Evolutionary conservation across 2,888 invertebrate genomes (phyloP).

Genomic region (Seladonia tumulorum): DNA sequence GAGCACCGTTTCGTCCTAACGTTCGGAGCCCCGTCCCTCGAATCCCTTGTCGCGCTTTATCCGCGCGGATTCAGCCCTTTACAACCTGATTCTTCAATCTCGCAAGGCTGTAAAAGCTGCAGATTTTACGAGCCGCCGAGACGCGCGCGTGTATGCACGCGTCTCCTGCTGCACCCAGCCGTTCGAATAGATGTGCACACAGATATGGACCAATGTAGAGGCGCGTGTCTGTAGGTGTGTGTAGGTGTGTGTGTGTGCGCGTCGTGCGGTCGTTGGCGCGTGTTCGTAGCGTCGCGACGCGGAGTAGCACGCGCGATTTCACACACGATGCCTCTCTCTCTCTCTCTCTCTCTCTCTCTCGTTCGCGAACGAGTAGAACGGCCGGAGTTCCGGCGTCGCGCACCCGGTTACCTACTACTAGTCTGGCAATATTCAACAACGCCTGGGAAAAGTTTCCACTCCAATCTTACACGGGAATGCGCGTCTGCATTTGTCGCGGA

Average conservation of each 20-base stretch:
- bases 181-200: not conserved
- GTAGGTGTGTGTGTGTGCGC: not conserved
- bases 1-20: slow-evolving; percentile 36
- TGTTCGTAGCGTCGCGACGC: not conserved
- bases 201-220: not conserved
- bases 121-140: slow-evolving; percentile 76
- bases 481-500: slow-evolving; percentile 68
- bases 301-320: slow-evolving; percentile 44
- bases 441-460: slow-evolving; percentile 56
- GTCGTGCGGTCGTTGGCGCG: not conserved
- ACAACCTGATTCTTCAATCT: slow-evolving; percentile 79
- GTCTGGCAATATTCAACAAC: slow-evolving; percentile 55
- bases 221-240: not conserved
- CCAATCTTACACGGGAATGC: slow-evolving; percentile 49
- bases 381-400: slow-evolving; percentile 3
- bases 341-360: not conserved
- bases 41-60: slow-evolving; percentile 52
- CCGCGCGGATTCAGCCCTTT: slow-evolving; percentile 71
- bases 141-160: slow-evolving; percentile 37
- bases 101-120: slow-evolving; percentile 75
- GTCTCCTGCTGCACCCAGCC: not conserved
- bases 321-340: slow-evolving; percentile 21
- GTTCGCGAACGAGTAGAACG: slow-evolving; percentile 17
- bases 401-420: slow-evolving; percentile 25
- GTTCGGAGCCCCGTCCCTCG: slow-evolving; percentile 45